Percentiles rank a stretch among this genome's conserved stretches.
These are phyloP conservation scores for Phlogophora meticulosa DNA, from an alignment of 2,888 invertebrate genomes.

Conservation along the genomic window DNA sequence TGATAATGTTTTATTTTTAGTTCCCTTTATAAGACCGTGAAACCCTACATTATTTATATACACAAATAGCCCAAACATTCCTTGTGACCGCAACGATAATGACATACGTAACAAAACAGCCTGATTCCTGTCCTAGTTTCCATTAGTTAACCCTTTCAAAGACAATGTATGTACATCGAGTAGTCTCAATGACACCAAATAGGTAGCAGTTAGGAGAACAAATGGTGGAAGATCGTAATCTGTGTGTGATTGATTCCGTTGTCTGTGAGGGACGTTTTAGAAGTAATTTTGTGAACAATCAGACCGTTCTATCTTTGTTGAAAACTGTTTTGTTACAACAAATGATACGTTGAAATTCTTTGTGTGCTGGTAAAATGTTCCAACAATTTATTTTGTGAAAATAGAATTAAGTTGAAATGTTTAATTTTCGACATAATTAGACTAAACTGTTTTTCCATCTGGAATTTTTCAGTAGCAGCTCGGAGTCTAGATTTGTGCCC, in stretches of 20 bases:
- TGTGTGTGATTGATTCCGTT: conserved; percentile 63
- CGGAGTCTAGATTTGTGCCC: no score
- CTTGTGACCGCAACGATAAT: conserved; percentile 26
- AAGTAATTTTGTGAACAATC: conserved; percentile 66
- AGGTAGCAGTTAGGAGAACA: conserved; percentile 65
- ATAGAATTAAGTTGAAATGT: no score
- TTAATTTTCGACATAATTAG: no score
- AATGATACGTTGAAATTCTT: conserved; percentile 26
- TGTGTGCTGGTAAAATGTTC: neutral
- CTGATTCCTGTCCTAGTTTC: conserved; percentile 47
- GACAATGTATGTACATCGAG: conserved; percentile 39
- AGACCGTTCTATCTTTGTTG: conserved; percentile 54
- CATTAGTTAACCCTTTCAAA: conserved; percentile 66
- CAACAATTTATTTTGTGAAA: neutral
- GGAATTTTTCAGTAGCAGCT: no score
- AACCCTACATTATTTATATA: neutral
- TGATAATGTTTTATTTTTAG: neutral
- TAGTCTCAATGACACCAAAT: conserved; percentile 54
- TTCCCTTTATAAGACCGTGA: neutral
- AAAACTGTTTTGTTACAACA: conserved; percentile 47
- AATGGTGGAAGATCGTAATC: conserved; percentile 64
- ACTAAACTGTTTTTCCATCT: no score
- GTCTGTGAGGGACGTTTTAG: conserved; percentile 56
- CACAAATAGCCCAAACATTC: conserved; percentile 29
- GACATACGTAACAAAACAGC: conserved; percentile 17